Base-by-base conservation (phyloP, 2,888 invertebrate species). In the Campaea margaritaria region DNA sequence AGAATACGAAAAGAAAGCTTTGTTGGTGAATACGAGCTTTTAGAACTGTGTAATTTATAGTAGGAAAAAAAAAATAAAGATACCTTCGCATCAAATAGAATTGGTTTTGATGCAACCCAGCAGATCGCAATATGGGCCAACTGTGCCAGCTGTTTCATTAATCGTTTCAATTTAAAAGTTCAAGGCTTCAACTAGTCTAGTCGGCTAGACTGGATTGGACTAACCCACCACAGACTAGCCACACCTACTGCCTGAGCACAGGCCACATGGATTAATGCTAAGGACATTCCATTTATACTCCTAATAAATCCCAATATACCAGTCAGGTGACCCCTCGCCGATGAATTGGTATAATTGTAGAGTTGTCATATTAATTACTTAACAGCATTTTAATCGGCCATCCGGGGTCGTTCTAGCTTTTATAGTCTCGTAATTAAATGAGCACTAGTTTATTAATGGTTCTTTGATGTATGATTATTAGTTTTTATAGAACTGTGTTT, bases 271-370 rank as follows among this genome's bases (percentile, higher is more conserved):
- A 46, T 28, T 56, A 59, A 66, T 72, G 71, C 70, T 75, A 77
- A 83, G 80, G 81, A 74, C 81, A 67, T 64, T 69, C 68, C 77
- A 81, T 69, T 81, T 79, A 12, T n/a, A 36, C 5, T 13, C 61
- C 42, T 16, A 52, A 52, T 52, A 52, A 53, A 52, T 58, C 31
- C 42, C 58, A 48, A 53, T 58, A 13, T 34, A 50, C 16, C 27
- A 28, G 11, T 38, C 54, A 47, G 57, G 51, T 51, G 53, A 53
- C 58, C 58, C 41, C 21, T 48, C 44, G 43, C 53, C 48, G 57
- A 45, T 43, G 60, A 70, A 69, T 73, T 67, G 68, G 68, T n/a
- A n/a, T n/a, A n/a, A n/a, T 64, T 57, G 57, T 56, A 36, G 44
- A 55, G 51, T 54, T 42, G 52, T 45, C 58, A 55, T 58, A 65